Evolutionary conservation across 2,888 invertebrate species (phyloP), one percentile per base, ranked within the genome.

Genomic region (Elegia similella): DNA sequence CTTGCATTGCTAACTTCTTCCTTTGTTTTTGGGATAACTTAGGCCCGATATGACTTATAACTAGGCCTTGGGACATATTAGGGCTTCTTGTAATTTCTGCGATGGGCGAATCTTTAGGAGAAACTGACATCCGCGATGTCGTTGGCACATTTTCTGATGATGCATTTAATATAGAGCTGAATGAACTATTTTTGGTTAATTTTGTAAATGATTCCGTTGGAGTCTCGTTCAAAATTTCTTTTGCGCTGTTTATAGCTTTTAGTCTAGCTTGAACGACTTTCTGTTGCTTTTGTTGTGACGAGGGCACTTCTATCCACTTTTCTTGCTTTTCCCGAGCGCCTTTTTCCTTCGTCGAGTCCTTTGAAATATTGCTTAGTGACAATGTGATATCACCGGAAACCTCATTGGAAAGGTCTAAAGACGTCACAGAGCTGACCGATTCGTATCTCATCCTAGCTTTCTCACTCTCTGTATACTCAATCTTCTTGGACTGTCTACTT

Each of bases 1-100:
- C 88, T 67, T 92, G 92, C 59, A 92, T 77, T 0, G 93, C 92
- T 58, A 94, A 73, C 64, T 93, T 92, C 68, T 94, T 94, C 17
- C 94, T 82, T 70, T 94, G 93, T 63, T 94, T 94, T 68, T 94
- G 95, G 0, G 94, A 94, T 7, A 94, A 65, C 72, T 93, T 94
- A n/a, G 91, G 88, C 12, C 91, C 92, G 30, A 90, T 72, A 47
- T 90, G 88, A 56, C 74, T 91, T 38, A 92, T 86, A 13, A 84
- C 68, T 6, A 92, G 60, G 0, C 86, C 82, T 58, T 87, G 86
- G n/a, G 34, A 17, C 38, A 38, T 34, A 50, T 34, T 50, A 3
- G 82, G 78, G 57, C 80, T 81, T 59, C 76, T 77, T 0, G 78
- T 70, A 23, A 76, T 55, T 48, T 84, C 86, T 0, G 74, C 58